Percentiles rank a stretch among this genome's conserved stretches.
Evolutionary conservation across 2,888 invertebrate species (phyloP).

Genomic region (Mesorhabditis spiculigera): DNA sequence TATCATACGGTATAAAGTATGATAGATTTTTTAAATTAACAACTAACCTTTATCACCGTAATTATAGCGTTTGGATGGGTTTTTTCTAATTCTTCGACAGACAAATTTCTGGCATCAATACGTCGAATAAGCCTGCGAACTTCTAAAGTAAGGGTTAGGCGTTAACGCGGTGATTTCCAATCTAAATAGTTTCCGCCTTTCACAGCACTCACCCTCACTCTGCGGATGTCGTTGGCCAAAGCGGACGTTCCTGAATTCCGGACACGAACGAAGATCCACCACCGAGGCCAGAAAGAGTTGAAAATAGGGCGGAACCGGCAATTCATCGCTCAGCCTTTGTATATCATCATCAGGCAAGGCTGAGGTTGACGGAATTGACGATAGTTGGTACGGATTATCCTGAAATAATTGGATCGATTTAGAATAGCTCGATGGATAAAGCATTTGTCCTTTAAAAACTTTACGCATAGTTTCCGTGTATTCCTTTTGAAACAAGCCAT

Average conservation of each 20-base stretch:
- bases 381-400: neutral
- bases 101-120: neutral
- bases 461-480: no score
- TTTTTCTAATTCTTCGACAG: neutral
- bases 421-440: no score
- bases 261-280: neutral
- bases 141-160: neutral
- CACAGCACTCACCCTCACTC: neutral
- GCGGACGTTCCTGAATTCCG: neutral
- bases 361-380: neutral
- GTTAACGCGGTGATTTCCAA: neutral
- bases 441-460: no score
- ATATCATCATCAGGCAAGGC: neutral
- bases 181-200: neutral
- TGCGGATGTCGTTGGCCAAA: neutral
- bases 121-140: neutral
- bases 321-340: neutral
- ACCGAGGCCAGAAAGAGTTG: neutral
- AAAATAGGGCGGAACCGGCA: neutral
- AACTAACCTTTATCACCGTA: neutral
- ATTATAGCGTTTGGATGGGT: slow-evolving; percentile 4
- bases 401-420: neutral
- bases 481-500: no score
- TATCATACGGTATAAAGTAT: neutral
- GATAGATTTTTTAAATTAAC: neutral